Conservation (phyloP, 2,888 invertebrate species). For the Achlya flavicornis region DNA sequence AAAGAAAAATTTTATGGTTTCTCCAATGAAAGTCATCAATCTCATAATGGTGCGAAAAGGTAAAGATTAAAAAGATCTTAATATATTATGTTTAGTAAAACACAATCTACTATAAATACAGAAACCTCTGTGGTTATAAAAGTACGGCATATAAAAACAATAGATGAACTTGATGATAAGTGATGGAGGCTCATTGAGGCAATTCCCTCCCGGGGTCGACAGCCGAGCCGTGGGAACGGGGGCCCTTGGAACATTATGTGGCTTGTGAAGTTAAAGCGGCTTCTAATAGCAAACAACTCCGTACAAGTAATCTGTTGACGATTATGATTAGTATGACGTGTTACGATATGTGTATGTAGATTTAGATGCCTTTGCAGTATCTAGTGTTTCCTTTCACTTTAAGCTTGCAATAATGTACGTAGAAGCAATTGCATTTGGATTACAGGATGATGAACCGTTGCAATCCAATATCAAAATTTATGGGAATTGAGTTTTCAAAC, state of each 20-base stretch:
- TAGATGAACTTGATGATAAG: slow-evolving; percentile 19
- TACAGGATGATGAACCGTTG: not conserved
- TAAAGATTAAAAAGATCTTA: too few species aligned
- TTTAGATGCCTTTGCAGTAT: not conserved
- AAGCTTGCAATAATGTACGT: not conserved
- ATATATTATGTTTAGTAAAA: not conserved
- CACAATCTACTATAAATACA: not conserved
- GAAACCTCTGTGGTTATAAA: not conserved
- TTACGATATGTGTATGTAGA: not conserved
- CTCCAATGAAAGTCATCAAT: too few species aligned
- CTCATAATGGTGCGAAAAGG: too few species aligned
- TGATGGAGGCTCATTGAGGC: slow-evolving; percentile 22
- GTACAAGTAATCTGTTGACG: not conserved
- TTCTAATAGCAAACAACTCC: not conserved
- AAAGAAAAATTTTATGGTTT: too few species aligned
- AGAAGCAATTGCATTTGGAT: not conserved
- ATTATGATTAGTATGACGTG: too few species aligned
- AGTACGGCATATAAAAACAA: slow-evolving; percentile 19
- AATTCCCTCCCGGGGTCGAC: slow-evolving; percentile 14
- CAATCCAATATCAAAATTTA: not conserved
- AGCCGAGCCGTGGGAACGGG: slow-evolving; percentile 30
- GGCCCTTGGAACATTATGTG: slow-evolving; percentile 11
- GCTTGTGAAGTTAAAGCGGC: not conserved
- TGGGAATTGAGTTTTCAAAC: too few species aligned
- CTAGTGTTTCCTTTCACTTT: not conserved